Percentiles rank a stretch among this genome's conserved stretches.
phyloP scores from a whole-genome alignment of 2,888 invertebrate genomes.

The Germaria angustata region DNA sequence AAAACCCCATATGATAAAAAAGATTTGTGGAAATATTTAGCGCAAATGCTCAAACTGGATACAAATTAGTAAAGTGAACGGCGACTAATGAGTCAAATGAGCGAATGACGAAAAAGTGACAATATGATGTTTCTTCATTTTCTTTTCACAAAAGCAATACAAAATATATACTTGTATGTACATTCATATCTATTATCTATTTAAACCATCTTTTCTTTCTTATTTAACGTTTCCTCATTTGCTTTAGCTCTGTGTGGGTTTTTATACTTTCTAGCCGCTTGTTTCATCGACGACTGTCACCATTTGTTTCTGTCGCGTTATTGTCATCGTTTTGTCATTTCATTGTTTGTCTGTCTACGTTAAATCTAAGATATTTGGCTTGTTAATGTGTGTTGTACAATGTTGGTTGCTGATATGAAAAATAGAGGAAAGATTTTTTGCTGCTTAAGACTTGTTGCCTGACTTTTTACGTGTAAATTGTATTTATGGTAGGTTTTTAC shows the following conservation, averaged over 20 bases:
- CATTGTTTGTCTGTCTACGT: neutral
- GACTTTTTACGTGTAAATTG: no score
- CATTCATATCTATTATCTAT: neutral
- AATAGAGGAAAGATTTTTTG: neutral
- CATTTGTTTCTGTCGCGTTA: conserved; percentile 38
- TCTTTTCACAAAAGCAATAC: neutral
- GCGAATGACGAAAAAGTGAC: neutral
- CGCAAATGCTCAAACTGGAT: neutral
- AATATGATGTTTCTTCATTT: neutral
- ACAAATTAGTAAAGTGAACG: no score
- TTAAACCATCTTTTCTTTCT: neutral
- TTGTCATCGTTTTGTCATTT: conserved; percentile 51
- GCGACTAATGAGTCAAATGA: neutral
- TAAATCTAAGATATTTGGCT: neutral
- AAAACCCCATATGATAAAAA: no score
- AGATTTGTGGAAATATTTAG: neutral
- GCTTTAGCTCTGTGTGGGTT: neutral
- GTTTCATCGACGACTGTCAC: conserved; percentile 37
- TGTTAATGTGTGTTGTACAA: neutral
- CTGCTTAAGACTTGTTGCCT: no score
- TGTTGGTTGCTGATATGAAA: neutral
- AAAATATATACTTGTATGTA: no score
- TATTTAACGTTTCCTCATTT: neutral
- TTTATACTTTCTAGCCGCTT: conserved; percentile 32
- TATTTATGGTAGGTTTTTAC: no score